phyloP scores from a whole-genome alignment of 2,113 vertebrate species.

The Nannobrachium achirus region DNA sequence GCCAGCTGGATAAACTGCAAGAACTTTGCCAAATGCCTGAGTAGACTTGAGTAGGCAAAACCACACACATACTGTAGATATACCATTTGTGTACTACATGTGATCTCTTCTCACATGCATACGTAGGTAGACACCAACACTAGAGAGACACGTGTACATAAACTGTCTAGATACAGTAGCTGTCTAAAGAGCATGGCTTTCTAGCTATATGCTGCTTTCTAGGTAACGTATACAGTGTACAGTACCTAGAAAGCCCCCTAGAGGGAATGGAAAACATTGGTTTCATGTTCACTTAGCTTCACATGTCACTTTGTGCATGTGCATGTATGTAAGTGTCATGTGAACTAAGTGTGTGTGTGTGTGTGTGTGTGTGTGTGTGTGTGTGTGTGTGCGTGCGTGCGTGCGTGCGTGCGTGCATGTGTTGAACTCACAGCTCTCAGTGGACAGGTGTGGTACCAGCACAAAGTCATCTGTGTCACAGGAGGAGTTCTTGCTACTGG shows the following conservation, averaged over 20 bases:
- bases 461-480: slow-evolving; percentile 97
- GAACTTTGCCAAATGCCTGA: no score
- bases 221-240: slow-evolving; percentile 42
- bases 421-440: slow-evolving; percentile 78
- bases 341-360: slow-evolving; percentile 20
- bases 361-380: neutral
- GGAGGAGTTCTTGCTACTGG: slow-evolving; percentile 95
- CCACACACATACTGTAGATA: no score
- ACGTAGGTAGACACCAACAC: no score
- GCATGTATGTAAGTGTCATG: no score
- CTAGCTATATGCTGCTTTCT: slow-evolving; percentile 13
- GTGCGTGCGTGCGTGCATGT: neutral
- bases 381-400: neutral
- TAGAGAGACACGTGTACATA: no score
- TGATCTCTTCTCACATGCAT: no score
- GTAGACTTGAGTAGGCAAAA: no score
- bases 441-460: slow-evolving; percentile 92
- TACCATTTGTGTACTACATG: no score
- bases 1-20: no score
- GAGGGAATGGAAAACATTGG: slow-evolving; percentile 38
- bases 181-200: slow-evolving; percentile 10
- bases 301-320: neutral
- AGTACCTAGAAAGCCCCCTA: no score
- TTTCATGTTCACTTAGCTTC: slow-evolving; percentile 31
- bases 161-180: no score